A percentile compares a stretch with the other conserved stretches of the same genome.
These are phyloP conservation scores for Ptilodon capucinus DNA, from an alignment of 2,888 invertebrate genomes.

Conservation along the genomic window DNA sequence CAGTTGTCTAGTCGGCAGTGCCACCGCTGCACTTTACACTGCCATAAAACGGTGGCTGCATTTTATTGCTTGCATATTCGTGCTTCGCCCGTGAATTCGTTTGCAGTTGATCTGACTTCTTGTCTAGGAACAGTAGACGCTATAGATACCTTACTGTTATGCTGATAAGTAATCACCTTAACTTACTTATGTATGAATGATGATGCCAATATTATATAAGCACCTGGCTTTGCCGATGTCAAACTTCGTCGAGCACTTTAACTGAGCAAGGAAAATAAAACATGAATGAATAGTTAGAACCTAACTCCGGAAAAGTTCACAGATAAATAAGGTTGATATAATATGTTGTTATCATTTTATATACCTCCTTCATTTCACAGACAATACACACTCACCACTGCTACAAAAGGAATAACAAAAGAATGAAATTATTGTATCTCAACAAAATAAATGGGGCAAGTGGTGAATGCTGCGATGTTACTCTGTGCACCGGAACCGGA, in stretches of 20 bases:
- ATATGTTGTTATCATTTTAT: too few relatives aligned
- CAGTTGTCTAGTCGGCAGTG: constrained; percentile 22
- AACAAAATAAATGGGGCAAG: constrained; percentile 61
- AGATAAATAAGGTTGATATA: too few relatives aligned
- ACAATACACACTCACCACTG: not conserved
- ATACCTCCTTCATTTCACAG: not conserved
- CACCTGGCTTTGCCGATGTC: too few relatives aligned
- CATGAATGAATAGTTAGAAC: too few relatives aligned
- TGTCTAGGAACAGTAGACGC: not conserved
- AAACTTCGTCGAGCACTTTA: too few relatives aligned
- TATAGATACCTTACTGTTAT: too few relatives aligned
- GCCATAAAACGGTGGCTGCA: constrained; percentile 28
- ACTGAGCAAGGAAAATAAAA: too few relatives aligned
- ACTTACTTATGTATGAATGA: too few relatives aligned
- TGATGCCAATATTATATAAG: not conserved
- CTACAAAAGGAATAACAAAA: constrained; percentile 35
- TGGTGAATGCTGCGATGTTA: constrained; percentile 44
- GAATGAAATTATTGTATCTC: constrained; percentile 56
- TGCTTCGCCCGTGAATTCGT: not conserved
- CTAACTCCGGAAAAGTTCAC: too few relatives aligned
- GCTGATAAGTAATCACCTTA: not conserved
- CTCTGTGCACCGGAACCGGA: constrained; percentile 26
- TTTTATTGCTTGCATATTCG: constrained; percentile 28
- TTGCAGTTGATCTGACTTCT: not conserved
- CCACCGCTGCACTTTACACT: constrained; percentile 27